Base-by-base conservation (phyloP, 2,797 vertebrate species). In the Hydrophis major region DNA sequence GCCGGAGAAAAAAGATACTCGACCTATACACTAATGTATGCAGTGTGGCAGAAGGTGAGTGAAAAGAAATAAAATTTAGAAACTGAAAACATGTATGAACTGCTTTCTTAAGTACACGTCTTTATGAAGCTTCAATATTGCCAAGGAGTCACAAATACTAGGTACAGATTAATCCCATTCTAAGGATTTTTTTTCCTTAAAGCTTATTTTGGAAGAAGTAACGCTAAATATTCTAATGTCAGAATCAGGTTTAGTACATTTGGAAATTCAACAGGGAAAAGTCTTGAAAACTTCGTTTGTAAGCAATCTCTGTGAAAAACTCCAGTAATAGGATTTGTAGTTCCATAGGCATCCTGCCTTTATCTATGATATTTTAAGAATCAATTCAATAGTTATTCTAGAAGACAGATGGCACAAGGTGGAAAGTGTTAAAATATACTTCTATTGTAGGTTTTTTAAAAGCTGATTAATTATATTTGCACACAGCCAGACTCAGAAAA, bases 1-100 rank as follows among this genome's bases (percentile, higher is more conserved):
- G 98, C 97, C 98, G 99, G 95, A 99, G 99, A 96, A 99, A 99
- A 97, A 99, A 99, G 97, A 99, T 99, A 96, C 95, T 99, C 95
- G 99, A 99, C 3, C 97, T 99, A 90, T 99, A 99, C 2, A 97
- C 98, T 92, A 99, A 98, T 1, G 98, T 99, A 25, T 99, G 99
- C 87, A 98, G 98, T 0, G 98, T 99, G 37, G 98, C 99, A 22
- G 99, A 99, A 97, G 99, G 99, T 99, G 96, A 97, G 98, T 96
- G 16, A 6, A 86, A 1, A 22, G 32, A 86, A 1, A 18, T 32
- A 90, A 18, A 55, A 28, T 86, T 53, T 1, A 83, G n/a, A 78
- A 88, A 91, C 25, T n/a, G 42, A 25, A 91, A 91, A 61, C 13
- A 59, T 42, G 27, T 1, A 61, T 89, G 25, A 66, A 63, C 59